Evolutionary conservation across 1,140 invertebrate species (phyloP).

Genomic region (Goniozus legneri): DNA sequence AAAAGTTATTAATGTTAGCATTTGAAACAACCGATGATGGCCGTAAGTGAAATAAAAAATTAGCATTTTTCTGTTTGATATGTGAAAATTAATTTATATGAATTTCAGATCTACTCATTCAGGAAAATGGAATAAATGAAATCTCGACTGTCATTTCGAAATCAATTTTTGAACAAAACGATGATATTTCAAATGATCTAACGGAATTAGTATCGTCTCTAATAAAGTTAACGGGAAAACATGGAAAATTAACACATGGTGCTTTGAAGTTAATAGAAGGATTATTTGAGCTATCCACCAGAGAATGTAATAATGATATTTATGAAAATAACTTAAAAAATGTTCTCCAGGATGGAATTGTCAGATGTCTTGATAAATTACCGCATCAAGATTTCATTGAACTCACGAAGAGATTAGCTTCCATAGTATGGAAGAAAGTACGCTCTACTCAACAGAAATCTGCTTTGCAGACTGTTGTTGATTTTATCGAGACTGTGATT

Average conservation of each 20-base stretch:
- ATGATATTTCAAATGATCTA: conserved; percentile 18
- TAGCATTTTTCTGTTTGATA: conserved; percentile 11
- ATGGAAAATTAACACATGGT: conserved; percentile 20
- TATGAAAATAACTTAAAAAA: conserved; percentile 12
- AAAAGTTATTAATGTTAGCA: conserved; percentile 30
- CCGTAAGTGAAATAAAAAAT: conserved; percentile 23
- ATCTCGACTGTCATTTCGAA: conserved; percentile 49
- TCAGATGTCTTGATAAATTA: conserved; percentile 16
- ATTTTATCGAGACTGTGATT: too few species aligned
- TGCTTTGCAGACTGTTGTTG: too few species aligned
- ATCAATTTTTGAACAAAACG: conserved; percentile 16
- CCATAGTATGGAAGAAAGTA: conserved; percentile 30
- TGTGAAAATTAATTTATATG: conserved; percentile 5
- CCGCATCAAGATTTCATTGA: conserved; percentile 19
- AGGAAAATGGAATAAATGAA: conserved; percentile 47
- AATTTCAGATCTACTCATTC: conserved; percentile 53
- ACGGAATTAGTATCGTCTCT: conserved; percentile 27
- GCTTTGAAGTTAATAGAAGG: conserved; percentile 33
- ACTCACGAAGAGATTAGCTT: conserved; percentile 25
- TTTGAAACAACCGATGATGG: conserved; percentile 30
- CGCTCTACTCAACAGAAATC: too few species aligned
- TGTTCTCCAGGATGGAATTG: conserved; percentile 23
- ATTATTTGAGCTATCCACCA: conserved; percentile 30
- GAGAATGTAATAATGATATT: conserved; percentile 11
- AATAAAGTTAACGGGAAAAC: conserved; percentile 26